Conservation (phyloP, 2,888 invertebrate genomes). For the Thereva nobilitata region DNA sequence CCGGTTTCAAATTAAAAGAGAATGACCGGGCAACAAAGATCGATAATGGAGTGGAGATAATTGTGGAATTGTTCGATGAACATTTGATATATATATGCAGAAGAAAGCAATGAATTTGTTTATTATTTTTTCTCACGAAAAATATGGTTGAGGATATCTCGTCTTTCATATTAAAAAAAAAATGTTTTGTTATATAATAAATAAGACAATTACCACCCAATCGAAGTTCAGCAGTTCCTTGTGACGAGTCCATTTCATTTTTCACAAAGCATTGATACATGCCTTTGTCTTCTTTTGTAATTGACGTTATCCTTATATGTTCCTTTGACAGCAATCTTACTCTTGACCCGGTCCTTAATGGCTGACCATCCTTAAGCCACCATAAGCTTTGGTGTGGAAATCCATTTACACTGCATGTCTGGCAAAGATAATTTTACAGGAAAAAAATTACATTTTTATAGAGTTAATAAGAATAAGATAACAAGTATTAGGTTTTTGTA, state of each 20-base stretch:
- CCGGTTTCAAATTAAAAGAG: too few species aligned
- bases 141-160: not conserved
- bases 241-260: slow-evolving; percentile 79
- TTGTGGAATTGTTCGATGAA: too few species aligned
- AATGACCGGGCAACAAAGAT: too few species aligned
- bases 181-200: not conserved
- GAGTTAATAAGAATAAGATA: too few species aligned
- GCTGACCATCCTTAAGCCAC: slow-evolving; percentile 78
- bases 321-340: slow-evolving; percentile 62
- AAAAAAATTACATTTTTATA: not conserved
- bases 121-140: not conserved
- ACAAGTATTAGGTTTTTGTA: too few species aligned
- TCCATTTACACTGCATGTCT: slow-evolving; percentile 80
- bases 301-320: slow-evolving; percentile 64
- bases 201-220: slow-evolving; percentile 70
- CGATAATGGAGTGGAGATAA: too few species aligned
- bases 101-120: too few species aligned
- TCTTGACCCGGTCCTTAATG: slow-evolving; percentile 64
- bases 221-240: slow-evolving; percentile 76
- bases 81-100: too few species aligned
- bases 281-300: slow-evolving; percentile 80
- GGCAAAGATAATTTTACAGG: slow-evolving; percentile 33
- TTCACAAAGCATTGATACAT: slow-evolving; percentile 90
- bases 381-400: slow-evolving; percentile 74
- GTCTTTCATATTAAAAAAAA: not conserved